Base-by-base conservation (phyloP, 2,797 vertebrate genomes). In the Sebastes taczanowskii region DNA sequence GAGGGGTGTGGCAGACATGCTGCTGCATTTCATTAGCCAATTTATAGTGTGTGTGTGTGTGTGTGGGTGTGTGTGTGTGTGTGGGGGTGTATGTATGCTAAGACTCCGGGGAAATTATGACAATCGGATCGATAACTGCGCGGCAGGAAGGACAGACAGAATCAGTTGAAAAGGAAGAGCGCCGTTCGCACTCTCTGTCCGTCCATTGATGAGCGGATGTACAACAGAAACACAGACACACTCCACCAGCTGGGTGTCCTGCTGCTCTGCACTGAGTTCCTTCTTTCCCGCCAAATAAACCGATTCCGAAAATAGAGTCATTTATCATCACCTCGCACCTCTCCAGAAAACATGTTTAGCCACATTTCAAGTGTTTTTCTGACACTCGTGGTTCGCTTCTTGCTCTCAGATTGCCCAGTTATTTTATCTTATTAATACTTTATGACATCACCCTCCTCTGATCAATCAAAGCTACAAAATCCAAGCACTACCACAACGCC, bases 21-120 rank as follows among this genome's bases (percentile, higher is more conserved):
- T 83, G 23, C 85, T 74, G 90, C 92, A 92, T 92, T 89, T 87
- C 65, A 85, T 89, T 63, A 76, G 66, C 70, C 74, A 82, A 75
- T 84, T 82, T 83, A 81, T 72, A 25, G 61, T 9, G n/a, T 35
- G 63, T 35, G 52, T 32, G n/a, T 35, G 66, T 27, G 27, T 1
- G 27, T 27, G 27, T 27, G 27, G 4, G 27, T 27, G 61, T 9
- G n/a, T 35, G 63, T 35, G 52, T 38, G 53, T 46, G 30, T 16
- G 61, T 9, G n/a, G 38, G 32, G 13, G 38, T 13, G 74, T 46
- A 27, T 76, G 83, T n/a, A 49, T 60, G 61, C 25, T 25, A 29
- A 49, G 30, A 67, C 62, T 75, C 74, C 0, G n/a, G 71, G 74
- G 64, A 81, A 83, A 90, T 80, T 60, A 78, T 66, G 23, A 70